Conservation (phyloP, 1,140 invertebrate species). For the Hyposmocoma kahamanoa region DNA sequence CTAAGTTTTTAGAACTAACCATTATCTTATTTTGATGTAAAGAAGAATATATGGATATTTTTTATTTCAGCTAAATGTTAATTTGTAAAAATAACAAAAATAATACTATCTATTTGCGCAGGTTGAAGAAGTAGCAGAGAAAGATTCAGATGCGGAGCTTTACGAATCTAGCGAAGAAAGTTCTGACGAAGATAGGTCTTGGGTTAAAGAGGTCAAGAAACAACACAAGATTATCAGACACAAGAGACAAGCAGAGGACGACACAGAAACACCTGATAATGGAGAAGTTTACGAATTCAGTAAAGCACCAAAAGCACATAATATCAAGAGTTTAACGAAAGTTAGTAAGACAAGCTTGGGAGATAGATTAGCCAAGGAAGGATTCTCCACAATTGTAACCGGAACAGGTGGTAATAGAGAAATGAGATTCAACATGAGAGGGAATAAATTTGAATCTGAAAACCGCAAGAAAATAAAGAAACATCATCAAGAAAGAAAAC, state of each 20-base stretch:
- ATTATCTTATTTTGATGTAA: no score
- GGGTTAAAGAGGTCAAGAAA: slow-evolving; percentile 86
- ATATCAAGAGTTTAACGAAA: slow-evolving; percentile 44
- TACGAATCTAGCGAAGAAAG: slow-evolving; percentile 65
- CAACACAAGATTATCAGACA: slow-evolving; percentile 74
- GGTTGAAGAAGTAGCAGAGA: slow-evolving; percentile 49
- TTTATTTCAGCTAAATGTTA: no score
- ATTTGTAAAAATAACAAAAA: no score
- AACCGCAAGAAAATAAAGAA: slow-evolving; percentile 75
- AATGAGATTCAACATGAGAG: slow-evolving; percentile 82
- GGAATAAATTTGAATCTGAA: slow-evolving; percentile 66
- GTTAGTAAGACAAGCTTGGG: slow-evolving; percentile 79
- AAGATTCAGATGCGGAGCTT: slow-evolving; percentile 65
- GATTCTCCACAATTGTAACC: slow-evolving; percentile 70
- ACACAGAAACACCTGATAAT: slow-evolving; percentile 22
- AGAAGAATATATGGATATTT: no score
- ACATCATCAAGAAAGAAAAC: slow-evolving; percentile 83
- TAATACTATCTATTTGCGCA: slow-evolving; percentile 19
- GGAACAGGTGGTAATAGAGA: slow-evolving; percentile 81
- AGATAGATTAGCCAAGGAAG: slow-evolving; percentile 79
- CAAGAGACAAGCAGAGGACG: slow-evolving; percentile 55
- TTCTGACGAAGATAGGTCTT: slow-evolving; percentile 86
- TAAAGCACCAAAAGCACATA: slow-evolving; percentile 32
- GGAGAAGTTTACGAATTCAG: slow-evolving; percentile 36
- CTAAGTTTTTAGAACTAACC: no score